These are phyloP conservation scores for Heterohyrax brucei DNA, from an alignment of 2,797 vertebrate species.

Conservation along the genomic window DNA sequence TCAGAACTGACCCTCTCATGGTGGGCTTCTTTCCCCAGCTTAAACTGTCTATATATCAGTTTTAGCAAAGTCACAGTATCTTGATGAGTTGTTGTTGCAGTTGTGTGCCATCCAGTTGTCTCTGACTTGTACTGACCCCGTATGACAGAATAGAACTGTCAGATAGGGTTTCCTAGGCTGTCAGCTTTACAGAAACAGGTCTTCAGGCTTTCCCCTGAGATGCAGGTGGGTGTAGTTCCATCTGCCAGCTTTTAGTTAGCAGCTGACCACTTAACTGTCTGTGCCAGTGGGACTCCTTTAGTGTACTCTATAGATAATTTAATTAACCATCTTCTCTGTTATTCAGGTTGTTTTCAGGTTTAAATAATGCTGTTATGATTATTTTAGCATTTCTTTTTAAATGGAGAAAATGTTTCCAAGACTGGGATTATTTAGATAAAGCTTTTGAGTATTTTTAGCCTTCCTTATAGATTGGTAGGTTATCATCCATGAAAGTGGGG, in stretches of 20 bases:
- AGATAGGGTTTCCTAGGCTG: too few relatives aligned
- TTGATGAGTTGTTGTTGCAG: neutral
- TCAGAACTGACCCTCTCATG: too few relatives aligned
- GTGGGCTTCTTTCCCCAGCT: neutral
- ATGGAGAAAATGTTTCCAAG: neutral
- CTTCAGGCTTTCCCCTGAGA: too few relatives aligned
- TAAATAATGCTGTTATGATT: slow-evolving; percentile 5
- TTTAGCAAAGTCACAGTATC: slow-evolving; percentile 28
- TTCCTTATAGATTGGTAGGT: neutral
- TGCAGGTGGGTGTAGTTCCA: too few relatives aligned
- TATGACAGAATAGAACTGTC: neutral
- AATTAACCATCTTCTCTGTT: slow-evolving; percentile 20
- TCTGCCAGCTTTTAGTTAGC: too few relatives aligned
- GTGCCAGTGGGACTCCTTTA: neutral
- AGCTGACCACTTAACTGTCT: too few relatives aligned
- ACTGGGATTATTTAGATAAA: slow-evolving; percentile 5
- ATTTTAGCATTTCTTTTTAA: slow-evolving; percentile 6
- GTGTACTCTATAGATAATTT: neutral
- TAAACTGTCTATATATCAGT: neutral
- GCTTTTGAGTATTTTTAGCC: neutral
- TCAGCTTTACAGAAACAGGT: too few relatives aligned
- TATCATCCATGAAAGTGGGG: neutral
- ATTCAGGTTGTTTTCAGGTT: neutral
- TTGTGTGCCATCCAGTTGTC: too few relatives aligned
- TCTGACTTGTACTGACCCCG: neutral